Conservation (phyloP, 2,888 invertebrate species). For the Drosophila multiciliata region DNA sequence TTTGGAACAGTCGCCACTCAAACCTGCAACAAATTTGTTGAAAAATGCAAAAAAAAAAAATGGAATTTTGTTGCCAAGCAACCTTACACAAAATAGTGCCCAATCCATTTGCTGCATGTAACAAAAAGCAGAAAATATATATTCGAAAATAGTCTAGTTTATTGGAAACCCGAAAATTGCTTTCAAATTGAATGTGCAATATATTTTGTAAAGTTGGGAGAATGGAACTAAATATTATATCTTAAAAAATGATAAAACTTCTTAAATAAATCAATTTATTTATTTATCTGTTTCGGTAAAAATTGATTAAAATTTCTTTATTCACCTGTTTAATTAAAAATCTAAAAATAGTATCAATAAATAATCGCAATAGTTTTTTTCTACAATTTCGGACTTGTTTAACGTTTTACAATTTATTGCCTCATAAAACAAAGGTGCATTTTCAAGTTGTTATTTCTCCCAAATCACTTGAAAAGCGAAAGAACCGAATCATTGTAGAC, state of each 20-base stretch:
- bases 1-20: constrained; percentile 51
- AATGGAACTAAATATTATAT: constrained; percentile 2
- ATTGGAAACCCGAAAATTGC: constrained; percentile 24
- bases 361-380: not conserved
- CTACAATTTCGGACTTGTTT: not conserved
- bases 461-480: constrained; percentile 24
- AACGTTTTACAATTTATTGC: not conserved
- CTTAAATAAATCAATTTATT: not conserved
- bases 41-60: constrained; percentile 4
- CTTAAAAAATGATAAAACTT: not conserved
- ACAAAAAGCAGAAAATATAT: constrained; percentile 18
- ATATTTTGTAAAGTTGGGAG: not conserved
- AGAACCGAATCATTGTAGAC: constrained; percentile 39
- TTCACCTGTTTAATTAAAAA: not conserved
- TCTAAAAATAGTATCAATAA: not conserved
- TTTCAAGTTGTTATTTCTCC: constrained; percentile 1
- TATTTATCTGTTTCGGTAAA: accelerated
- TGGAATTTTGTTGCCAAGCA: constrained; percentile 36
- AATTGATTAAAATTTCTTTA: not conserved
- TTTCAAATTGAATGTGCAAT: constrained; percentile 13
- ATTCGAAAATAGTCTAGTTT: constrained; percentile 45
- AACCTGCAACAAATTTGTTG: constrained; percentile 23
- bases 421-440: constrained; percentile 12
- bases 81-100: constrained; percentile 47
- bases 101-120: constrained; percentile 38